Evolutionary conservation across 1,140 invertebrate genomes (phyloP).

Genomic region (Mya arenaria): DNA sequence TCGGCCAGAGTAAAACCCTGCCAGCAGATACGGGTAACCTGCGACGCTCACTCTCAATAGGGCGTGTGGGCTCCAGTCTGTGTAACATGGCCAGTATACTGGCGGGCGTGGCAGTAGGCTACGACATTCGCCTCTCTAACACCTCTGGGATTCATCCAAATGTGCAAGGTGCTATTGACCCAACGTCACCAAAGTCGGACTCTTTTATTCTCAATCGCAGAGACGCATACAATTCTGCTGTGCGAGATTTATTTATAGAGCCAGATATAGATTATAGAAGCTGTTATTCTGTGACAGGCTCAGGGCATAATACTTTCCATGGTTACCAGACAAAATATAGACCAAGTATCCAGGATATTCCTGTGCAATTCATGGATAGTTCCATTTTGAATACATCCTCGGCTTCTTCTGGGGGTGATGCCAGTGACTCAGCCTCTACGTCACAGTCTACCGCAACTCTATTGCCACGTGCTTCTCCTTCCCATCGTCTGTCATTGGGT

Average conservation of each 20-base stretch:
- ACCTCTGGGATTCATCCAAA: constrained; percentile 89
- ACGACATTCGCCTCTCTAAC: constrained; percentile 94
- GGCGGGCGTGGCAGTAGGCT: constrained; percentile 93
- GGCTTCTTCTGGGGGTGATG: background rate
- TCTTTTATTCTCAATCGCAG: constrained; percentile 75
- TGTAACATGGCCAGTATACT: constrained; percentile 95
- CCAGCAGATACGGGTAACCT: constrained; percentile 59
- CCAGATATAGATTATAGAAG: constrained; percentile 71
- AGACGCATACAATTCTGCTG: constrained; percentile 80
- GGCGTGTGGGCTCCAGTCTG: constrained; percentile 90
- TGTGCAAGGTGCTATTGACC: constrained; percentile 63
- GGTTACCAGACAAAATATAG: constrained; percentile 88
- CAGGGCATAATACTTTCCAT: constrained; percentile 95
- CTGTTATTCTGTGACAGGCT: constrained; percentile 84
- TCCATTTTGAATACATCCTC: background rate
- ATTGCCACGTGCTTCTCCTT: constrained; percentile 60
- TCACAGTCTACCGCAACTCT: constrained; percentile 63
- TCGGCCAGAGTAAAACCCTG: constrained; percentile 56
- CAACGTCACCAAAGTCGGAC: constrained; percentile 67
- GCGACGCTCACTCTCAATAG: constrained; percentile 49
- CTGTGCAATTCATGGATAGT: constrained; percentile 63
- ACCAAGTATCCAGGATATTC: constrained; percentile 82
- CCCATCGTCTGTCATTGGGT: constrained; percentile 64
- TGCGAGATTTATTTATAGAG: constrained; percentile 79
- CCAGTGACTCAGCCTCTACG: constrained; percentile 52